A percentile compares a stretch with the other conserved stretches of the same genome.
These are phyloP conservation scores for Nephila pilipes DNA, from an alignment of 1,140 invertebrate species.

Conservation along the genomic window DNA sequence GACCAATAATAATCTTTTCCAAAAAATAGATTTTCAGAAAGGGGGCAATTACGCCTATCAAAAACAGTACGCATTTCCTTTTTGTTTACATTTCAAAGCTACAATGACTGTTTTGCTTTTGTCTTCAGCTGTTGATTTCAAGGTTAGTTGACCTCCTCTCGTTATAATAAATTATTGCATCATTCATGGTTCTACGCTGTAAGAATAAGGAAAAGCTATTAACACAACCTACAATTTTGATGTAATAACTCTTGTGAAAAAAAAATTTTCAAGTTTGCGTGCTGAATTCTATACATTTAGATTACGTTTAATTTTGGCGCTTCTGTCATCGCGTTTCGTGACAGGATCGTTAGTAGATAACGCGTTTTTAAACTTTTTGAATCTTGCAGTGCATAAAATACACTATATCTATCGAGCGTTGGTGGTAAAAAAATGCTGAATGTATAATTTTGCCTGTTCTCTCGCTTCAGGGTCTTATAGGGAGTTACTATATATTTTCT, in stretches of 20 bases:
- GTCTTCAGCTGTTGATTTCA: constrained; percentile 1
- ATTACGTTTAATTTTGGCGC: background rate
- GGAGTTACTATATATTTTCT: too few species aligned
- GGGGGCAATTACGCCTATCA: background rate
- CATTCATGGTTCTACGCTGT: background rate
- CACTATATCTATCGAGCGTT: background rate
- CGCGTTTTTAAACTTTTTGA: background rate
- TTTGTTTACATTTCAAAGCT: constrained; percentile 12
- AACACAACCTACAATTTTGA: constrained; percentile 11
- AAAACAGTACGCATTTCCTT: background rate
- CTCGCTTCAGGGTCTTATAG: too few species aligned
- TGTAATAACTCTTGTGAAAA: background rate
- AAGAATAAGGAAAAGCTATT: background rate
- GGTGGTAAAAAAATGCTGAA: too few species aligned
- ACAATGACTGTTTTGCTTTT: background rate
- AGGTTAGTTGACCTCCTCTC: constrained; percentile 24
- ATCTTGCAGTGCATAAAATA: too few species aligned
- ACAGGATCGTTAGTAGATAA: background rate
- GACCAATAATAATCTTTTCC: background rate
- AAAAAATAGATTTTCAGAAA: background rate
- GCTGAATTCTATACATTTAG: background rate
- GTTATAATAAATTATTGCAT: constrained; percentile 42
- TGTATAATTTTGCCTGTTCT: too few species aligned
- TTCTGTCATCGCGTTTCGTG: constrained; percentile 15
- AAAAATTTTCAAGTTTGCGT: constrained; percentile 28